Percentiles rank a stretch among this genome's conserved stretches.
Evolutionary conservation across 92 coral and sea anemone genomes (phyloP).

Genomic region (Porites evermanni): DNA sequence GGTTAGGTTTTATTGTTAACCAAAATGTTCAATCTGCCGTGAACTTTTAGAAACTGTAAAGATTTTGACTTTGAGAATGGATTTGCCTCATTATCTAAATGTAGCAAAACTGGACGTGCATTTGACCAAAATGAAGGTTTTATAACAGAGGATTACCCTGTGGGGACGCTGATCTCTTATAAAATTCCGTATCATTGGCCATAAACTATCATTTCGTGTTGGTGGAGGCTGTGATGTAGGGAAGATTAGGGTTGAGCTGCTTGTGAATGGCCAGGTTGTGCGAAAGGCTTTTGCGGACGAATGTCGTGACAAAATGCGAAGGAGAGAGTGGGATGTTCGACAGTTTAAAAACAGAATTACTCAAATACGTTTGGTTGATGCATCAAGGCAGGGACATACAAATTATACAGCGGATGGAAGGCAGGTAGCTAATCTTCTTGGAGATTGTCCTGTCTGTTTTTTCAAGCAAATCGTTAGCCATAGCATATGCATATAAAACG

Average conservation of each 20-base stretch:
- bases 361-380: constrained; percentile 64
- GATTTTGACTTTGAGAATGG: constrained; percentile 72
- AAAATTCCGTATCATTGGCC: constrained; percentile 56
- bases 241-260: constrained; percentile 62
- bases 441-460: constrained; percentile 13
- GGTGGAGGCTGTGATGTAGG: constrained; percentile 76
- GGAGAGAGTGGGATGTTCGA: constrained; percentile 58
- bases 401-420: constrained; percentile 61
- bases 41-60: constrained; percentile 11
- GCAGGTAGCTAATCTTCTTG: constrained; percentile 58
- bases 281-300: constrained; percentile 42
- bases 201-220: constrained; percentile 62
- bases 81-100: constrained; percentile 21
- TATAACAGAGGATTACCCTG: constrained; percentile 42
- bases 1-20: not conserved
- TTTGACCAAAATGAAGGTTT: constrained; percentile 45
- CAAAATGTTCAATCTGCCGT: not conserved
- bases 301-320: constrained; percentile 66
- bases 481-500: too few relatives aligned
- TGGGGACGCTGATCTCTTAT: constrained; percentile 72
- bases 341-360: constrained; percentile 35
- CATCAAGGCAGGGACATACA: constrained; percentile 63
- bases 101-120: constrained; percentile 70
- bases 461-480: not conserved
- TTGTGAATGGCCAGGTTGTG: constrained; percentile 54